Evolutionary conservation across 2,888 invertebrate species (phyloP), one percentile per base, ranked within the genome.

Genomic region (Bedellia somnulentella): DNA sequence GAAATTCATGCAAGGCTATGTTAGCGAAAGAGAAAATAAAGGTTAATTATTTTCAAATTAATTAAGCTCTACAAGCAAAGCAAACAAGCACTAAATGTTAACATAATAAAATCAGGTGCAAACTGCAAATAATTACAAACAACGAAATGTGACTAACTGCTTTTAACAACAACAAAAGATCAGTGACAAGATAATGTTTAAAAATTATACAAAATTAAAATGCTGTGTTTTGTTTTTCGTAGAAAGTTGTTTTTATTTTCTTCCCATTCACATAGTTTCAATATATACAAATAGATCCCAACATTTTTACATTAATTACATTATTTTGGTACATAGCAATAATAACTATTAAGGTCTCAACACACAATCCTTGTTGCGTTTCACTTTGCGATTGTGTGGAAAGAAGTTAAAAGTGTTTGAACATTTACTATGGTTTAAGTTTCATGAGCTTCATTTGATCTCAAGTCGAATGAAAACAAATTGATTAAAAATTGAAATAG

Each of bases 231-330:
- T 49, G 61, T 71, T 71, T 68, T 63, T 71, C 68, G 60, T 71
- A 73, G 73, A 75, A 66, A 53, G 45, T 60, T 56, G 51, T 61
- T 66, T 63, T 70, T 67, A 63, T 70, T 68, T 54, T 55, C 49
- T 52, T 57, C n/a, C 50, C 58, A 54, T 70, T 70, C 68, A 71
- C 68, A 73, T 66, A 55, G 49, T 51, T 64, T 70, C 73, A 61
- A 68, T 75, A 75, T 75, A 75, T 75, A 75, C 73, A 75, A 63
- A 73, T 71, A 67, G 58, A 54, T 52, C 52, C 59, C 52, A 67
- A 66, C 67, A 71, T 73, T 68, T 71, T n/a, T n/a, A 73, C 70
- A 68, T 50, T 55, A 58, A 56, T 57, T 63, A 70, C 57, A 64
- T 41, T 49, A 57, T 49, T 55, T 46, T 45, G 46, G 46, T 42